Percentiles rank a stretch among this genome's conserved stretches.
Conservation (phyloP, 2,888 invertebrate species). For the Rapana venosa region DNA sequence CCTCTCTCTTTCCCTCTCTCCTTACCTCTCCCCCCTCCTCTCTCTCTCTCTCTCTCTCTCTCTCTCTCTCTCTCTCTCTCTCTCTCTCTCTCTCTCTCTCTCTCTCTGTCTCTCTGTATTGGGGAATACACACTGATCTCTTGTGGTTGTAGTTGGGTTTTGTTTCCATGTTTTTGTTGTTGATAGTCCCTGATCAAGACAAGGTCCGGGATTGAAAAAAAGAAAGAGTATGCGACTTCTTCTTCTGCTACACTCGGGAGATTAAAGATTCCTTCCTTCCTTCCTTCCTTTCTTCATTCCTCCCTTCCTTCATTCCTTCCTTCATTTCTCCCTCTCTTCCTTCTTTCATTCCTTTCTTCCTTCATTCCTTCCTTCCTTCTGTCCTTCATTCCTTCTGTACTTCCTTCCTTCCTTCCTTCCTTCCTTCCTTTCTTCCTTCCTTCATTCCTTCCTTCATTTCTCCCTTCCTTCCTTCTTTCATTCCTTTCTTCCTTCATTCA, state of each 20-base stretch:
- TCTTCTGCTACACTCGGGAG: background rate
- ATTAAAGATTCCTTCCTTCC: too few species aligned
- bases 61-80: background rate
- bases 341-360: too few species aligned
- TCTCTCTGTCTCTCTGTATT: background rate
- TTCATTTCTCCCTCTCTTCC: too few species aligned
- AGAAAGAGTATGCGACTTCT: too few species aligned
- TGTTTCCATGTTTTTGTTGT: too few species aligned
- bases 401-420: constrained; percentile 24
- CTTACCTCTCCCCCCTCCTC: background rate
- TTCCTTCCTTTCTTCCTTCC: constrained; percentile 19
- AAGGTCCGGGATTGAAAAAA: too few species aligned
- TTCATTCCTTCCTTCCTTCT: background rate
- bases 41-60: background rate
- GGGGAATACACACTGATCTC: too few species aligned
- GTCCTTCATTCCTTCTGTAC: background rate
- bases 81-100: background rate
- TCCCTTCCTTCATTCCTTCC: too few species aligned
- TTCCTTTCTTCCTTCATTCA: too few species aligned
- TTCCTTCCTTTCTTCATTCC: too few species aligned
- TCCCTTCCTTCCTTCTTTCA: constrained; percentile 24
- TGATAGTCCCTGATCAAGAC: too few species aligned
- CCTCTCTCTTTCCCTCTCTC: background rate
- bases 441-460: constrained; percentile 22
- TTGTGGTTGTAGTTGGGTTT: too few species aligned